A percentile compares a stretch with the other conserved stretches of the same genome.
These are phyloP conservation scores for Dermolepida albohirtum DNA, from an alignment of 2,888 invertebrate species.

Conservation along the genomic window DNA sequence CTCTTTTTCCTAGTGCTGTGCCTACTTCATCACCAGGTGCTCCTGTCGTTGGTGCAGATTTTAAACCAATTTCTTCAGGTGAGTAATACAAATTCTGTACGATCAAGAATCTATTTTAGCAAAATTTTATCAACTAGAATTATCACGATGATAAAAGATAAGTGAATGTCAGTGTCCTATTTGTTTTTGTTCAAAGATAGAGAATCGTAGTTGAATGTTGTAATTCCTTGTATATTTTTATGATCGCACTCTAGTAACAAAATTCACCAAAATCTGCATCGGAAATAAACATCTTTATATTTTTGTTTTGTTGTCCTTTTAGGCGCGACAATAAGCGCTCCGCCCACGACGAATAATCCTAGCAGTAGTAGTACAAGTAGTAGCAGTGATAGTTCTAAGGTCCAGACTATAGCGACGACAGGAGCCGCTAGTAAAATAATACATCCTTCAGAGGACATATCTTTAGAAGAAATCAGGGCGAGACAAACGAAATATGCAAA, in stretches of 20 bases:
- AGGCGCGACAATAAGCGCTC: constrained; percentile 84
- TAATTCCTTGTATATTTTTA: too few relatives aligned
- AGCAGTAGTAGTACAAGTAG: constrained; percentile 49
- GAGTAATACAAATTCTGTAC: constrained; percentile 65
- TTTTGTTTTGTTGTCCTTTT: constrained; percentile 38
- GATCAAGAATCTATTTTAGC: background rate
- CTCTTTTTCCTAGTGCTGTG: constrained; percentile 85
- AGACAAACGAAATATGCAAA: constrained; percentile 74
- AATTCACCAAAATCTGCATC: too few relatives aligned
- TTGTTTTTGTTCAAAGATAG: constrained; percentile 32
- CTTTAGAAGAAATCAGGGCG: constrained; percentile 86
- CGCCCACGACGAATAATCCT: constrained; percentile 70
- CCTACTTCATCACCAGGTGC: constrained; percentile 71
- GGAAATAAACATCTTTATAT: background rate
- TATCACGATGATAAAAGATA: too few relatives aligned
- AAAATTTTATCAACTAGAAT: background rate
- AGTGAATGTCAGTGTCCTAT: too few relatives aligned
- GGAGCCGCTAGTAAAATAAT: constrained; percentile 90
- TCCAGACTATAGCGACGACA: constrained; percentile 78
- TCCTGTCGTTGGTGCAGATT: constrained; percentile 71
- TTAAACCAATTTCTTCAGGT: constrained; percentile 69
- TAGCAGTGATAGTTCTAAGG: constrained; percentile 53
- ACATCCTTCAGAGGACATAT: constrained; percentile 94
- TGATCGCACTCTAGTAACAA: too few relatives aligned
- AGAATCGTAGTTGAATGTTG: background rate